phyloP scores from a whole-genome alignment of 64 coral and sea anemone species.

The Pocillopora damicornis region DNA sequence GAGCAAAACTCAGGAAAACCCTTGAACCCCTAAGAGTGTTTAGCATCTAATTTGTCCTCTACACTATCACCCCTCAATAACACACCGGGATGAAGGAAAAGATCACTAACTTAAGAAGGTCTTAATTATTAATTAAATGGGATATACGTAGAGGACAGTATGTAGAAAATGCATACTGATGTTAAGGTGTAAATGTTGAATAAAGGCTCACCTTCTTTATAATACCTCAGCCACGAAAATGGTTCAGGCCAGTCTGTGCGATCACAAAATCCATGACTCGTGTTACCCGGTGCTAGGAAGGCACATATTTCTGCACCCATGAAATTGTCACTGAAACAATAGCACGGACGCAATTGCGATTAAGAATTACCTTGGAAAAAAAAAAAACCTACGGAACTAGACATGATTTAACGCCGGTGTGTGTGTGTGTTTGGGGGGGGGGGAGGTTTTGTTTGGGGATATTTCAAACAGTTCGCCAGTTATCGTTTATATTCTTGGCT shows the following conservation, averaged over 20 bases:
- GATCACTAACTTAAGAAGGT: no score
- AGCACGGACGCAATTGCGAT: background rate
- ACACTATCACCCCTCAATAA: no score
- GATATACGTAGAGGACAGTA: no score
- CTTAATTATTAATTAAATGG: no score
- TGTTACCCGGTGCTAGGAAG: background rate
- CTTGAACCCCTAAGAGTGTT: no score
- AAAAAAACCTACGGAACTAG: background rate
- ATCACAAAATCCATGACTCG: constrained; percentile 11
- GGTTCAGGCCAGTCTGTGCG: background rate
- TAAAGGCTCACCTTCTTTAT: background rate
- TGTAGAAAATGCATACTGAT: no score
- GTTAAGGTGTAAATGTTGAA: background rate
- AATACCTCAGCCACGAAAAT: background rate
- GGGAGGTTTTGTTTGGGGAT: no score
- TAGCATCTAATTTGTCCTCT: no score
- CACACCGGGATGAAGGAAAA: no score
- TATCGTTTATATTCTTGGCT: background rate
- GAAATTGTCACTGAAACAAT: background rate
- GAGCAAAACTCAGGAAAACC: no score
- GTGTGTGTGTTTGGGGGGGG: no score
- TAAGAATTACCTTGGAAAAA: background rate
- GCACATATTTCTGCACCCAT: background rate
- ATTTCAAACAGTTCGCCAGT: background rate
- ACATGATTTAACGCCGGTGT: no score